A percentile compares a stretch with the other conserved stretches of the same genome.
phyloP scores from a whole-genome alignment of 1,140 invertebrate genomes.

The Papilio polyxenes region DNA sequence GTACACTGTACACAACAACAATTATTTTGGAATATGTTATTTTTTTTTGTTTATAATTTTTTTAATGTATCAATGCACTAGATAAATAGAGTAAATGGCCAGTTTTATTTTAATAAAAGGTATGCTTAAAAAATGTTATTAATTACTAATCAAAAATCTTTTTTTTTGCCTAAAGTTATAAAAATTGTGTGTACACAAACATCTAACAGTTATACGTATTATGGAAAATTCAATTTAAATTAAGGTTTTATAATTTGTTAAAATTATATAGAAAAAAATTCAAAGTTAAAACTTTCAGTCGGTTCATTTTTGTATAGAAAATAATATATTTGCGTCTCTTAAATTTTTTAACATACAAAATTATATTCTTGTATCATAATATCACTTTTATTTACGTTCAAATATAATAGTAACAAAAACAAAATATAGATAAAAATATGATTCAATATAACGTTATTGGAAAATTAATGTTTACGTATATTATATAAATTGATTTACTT shows the following conservation, averaged over 20 bases:
- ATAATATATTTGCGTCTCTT: background rate
- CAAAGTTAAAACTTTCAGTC: background rate
- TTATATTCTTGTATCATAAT: background rate
- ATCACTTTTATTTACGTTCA: constrained; percentile 8
- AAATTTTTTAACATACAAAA: background rate
- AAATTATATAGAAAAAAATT: too few species aligned
- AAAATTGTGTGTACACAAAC: background rate
- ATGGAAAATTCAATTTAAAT: too few species aligned
- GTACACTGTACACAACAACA: constrained; percentile 17
- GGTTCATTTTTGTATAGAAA: background rate
- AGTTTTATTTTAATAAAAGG: background rate
- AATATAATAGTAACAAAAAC: background rate
- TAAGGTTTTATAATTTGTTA: too few species aligned
- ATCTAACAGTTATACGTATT: background rate
- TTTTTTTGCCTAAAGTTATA: background rate
- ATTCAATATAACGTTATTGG: background rate
- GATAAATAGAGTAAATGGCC: background rate
- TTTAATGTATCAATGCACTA: background rate
- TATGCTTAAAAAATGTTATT: background rate
- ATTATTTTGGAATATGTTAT: background rate
- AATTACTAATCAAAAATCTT: too few species aligned
- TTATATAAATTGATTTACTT: too few species aligned
- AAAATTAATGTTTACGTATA: too few species aligned
- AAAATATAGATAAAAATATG: background rate
- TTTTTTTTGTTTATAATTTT: background rate